Evolutionary conservation across 2,113 vertebrate species (phyloP).

Genomic region (Hydrolagus affinis): DNA sequence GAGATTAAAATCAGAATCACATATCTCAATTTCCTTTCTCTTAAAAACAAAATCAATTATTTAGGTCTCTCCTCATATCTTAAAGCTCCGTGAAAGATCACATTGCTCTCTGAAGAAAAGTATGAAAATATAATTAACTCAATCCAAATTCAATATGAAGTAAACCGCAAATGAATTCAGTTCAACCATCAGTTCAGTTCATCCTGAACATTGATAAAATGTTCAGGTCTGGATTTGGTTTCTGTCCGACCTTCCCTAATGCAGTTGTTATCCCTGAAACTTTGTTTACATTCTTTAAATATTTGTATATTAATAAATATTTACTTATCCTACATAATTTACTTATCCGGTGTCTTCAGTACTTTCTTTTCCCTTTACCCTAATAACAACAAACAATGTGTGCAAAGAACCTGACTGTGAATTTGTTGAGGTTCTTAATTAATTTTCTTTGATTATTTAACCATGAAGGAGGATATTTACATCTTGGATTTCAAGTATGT

Average conservation of each 20-base stretch:
- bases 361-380: not conserved
- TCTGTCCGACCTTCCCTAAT: not conserved
- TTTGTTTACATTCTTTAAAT: conserved; percentile 10
- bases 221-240: not conserved
- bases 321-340: not conserved
- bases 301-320: not conserved
- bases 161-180: too few species aligned
- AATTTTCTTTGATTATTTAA: conserved; percentile 15
- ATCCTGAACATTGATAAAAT: too few species aligned
- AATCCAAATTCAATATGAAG: too few species aligned
- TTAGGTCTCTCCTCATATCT: too few species aligned
- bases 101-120: too few species aligned
- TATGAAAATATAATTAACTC: too few species aligned
- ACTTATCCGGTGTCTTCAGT: not conserved
- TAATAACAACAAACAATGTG: not conserved
- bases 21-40: too few species aligned
- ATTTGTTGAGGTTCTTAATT: conserved; percentile 22
- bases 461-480: conserved; percentile 26
- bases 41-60: too few species aligned
- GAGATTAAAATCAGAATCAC: too few species aligned
- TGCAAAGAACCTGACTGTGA: not conserved
- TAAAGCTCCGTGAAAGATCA: too few species aligned
- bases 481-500: not conserved
- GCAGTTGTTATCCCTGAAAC: not conserved
- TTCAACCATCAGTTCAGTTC: too few species aligned